These are phyloP conservation scores for Acestrorhynchus altus DNA, from an alignment of 2,797 vertebrate genomes.

Conservation along the genomic window DNA sequence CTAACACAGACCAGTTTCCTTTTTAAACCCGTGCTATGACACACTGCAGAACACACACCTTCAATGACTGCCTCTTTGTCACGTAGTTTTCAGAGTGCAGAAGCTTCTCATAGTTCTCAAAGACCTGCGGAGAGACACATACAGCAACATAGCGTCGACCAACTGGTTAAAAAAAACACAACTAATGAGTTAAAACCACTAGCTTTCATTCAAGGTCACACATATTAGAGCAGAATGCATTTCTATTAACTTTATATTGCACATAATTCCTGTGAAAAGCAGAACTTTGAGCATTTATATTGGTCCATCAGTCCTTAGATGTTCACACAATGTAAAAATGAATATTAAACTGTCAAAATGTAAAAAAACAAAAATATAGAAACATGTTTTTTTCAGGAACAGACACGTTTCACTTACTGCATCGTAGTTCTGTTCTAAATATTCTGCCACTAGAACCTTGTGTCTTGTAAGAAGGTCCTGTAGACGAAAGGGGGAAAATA, in stretches of 20 bases:
- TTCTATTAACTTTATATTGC: too few relatives aligned
- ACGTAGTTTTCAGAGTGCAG: slow-evolving; percentile 97
- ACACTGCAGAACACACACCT: slow-evolving; percentile 76
- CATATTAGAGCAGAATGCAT: too few relatives aligned
- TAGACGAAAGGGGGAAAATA: slow-evolving; percentile 37
- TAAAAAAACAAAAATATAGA: too few relatives aligned
- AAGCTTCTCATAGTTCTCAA: slow-evolving; percentile 94
- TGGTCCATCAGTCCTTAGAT: too few relatives aligned
- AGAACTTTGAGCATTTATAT: too few relatives aligned
- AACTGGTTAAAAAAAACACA: not conserved
- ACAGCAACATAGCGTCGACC: not conserved
- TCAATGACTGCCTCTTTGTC: slow-evolving; percentile 96
- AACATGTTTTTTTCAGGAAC: too few relatives aligned
- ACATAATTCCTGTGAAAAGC: too few relatives aligned
- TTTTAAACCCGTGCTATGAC: not conserved
- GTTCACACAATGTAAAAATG: too few relatives aligned
- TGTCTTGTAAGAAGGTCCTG: slow-evolving; percentile 96
- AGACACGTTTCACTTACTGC: slow-evolving; percentile 82
- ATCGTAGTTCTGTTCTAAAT: slow-evolving; percentile 95
- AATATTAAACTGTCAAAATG: too few relatives aligned
- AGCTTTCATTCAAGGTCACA: too few relatives aligned
- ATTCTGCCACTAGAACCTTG: slow-evolving; percentile 92
- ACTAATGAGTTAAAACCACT: too few relatives aligned
- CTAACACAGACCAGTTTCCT: not conserved
- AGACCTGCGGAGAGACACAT: slow-evolving; percentile 77